A percentile compares a stretch with the other conserved stretches of the same genome.
Evolutionary conservation across 2,888 invertebrate genomes (phyloP).

Genomic region (Phortica okadai): DNA sequence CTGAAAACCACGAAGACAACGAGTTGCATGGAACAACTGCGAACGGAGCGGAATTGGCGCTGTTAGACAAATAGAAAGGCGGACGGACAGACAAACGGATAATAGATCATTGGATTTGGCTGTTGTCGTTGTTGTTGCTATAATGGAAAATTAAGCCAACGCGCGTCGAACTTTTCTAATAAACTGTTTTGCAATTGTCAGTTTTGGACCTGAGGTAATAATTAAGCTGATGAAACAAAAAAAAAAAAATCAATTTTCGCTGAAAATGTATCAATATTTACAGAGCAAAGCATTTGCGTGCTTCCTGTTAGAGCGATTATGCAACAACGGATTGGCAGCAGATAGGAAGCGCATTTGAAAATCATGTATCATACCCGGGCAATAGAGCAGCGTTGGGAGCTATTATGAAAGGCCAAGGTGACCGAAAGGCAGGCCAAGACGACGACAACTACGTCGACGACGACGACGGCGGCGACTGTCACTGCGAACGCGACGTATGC

Average conservation of each 20-base stretch:
- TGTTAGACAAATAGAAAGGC: neutral
- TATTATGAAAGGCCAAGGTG: constrained; percentile 65
- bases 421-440: constrained; percentile 43
- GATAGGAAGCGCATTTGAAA: neutral
- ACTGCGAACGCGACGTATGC: constrained; percentile 52
- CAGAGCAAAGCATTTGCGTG: neutral
- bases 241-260: neutral
- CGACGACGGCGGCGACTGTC: constrained; percentile 50
- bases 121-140: neutral
- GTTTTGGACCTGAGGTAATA: neutral
- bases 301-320: constrained; percentile 52
- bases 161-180: neutral
- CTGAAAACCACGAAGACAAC: constrained; percentile 35
- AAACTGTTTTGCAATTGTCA: neutral
- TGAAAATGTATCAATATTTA: neutral
- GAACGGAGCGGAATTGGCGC: constrained; percentile 22
- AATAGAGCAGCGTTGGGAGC: neutral
- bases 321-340: constrained; percentile 49
- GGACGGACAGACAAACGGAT: neutral
- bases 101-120: neutral
- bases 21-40: constrained; percentile 23
- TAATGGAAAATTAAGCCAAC: constrained; percentile 5
- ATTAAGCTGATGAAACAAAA: neutral
- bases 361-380: neutral
- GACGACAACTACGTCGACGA: constrained; percentile 44